These are phyloP conservation scores for Carcina quercana DNA, from an alignment of 2,888 invertebrate species.

Conservation along the genomic window DNA sequence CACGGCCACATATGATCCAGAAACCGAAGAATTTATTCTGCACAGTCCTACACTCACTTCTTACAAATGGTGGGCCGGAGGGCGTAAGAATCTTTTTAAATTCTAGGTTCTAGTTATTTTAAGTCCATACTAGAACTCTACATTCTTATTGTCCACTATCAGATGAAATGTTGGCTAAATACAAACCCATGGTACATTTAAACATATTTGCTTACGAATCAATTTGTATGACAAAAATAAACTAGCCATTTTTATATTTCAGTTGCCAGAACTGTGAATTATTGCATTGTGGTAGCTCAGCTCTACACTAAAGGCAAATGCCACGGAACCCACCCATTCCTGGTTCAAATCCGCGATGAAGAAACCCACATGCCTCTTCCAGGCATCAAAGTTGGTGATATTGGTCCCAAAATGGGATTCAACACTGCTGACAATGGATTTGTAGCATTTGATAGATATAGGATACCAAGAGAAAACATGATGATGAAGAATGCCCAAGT, in stretches of 20 bases:
- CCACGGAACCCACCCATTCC: conserved; percentile 91
- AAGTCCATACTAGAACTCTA: no score
- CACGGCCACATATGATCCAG: conserved; percentile 90
- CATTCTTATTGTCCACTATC: no score
- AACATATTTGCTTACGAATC: no score
- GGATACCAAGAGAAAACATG: conserved; percentile 90
- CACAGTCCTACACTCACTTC: conserved; percentile 91
- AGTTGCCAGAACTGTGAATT: conserved; percentile 94
- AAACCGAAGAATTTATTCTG: conserved; percentile 88
- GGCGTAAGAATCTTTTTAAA: conserved; percentile 89
- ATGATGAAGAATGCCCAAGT: conserved; percentile 94
- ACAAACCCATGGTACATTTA: no score
- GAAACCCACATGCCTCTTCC: conserved; percentile 88
- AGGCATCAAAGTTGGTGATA: conserved; percentile 93
- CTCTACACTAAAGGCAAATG: conserved; percentile 85
- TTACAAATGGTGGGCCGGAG: conserved; percentile 98
- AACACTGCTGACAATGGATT: conserved; percentile 93
- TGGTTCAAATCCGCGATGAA: conserved; percentile 90
- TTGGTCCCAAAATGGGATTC: conserved; percentile 93
- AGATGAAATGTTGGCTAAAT: no score
- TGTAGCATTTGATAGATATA: conserved; percentile 85
- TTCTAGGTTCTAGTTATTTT: no score
- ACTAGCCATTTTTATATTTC: conserved; percentile 35
- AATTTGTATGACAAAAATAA: no score
- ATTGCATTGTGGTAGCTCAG: conserved; percentile 93